Conservation (phyloP, 2,113 vertebrate genomes). For the Myrmecobius fasciatus region DNA sequence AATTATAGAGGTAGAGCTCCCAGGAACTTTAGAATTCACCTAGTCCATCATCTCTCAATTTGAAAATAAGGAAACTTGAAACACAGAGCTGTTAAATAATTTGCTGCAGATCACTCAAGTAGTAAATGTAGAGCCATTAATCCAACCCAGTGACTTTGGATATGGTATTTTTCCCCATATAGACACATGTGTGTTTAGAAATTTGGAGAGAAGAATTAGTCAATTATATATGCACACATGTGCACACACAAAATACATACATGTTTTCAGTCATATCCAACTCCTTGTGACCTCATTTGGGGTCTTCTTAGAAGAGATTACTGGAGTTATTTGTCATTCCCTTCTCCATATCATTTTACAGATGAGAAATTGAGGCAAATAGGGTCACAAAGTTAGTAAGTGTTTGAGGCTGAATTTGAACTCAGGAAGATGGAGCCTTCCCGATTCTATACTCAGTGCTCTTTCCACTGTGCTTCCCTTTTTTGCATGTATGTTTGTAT, state of each 20-base stretch:
- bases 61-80: not conserved
- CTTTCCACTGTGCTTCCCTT: not conserved
- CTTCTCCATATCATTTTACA: not conserved
- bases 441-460: not conserved
- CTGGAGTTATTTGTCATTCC: not conserved
- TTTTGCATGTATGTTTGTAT: not conserved
- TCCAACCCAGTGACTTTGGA: not conserved
- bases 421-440: not conserved
- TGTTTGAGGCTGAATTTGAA: not conserved
- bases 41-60: not conserved
- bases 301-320: not conserved
- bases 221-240: not conserved
- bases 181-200: not conserved
- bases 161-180: not conserved
- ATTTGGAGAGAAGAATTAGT: not conserved
- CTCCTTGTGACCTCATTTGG: not conserved
- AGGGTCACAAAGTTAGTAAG: not conserved
- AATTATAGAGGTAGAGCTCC: not conserved
- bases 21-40: not conserved
- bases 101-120: not conserved
- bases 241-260: not conserved
- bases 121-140: not conserved
- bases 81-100: not conserved
- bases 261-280: not conserved
- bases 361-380: not conserved